phyloP scores from a whole-genome alignment of 2,113 vertebrate species.

The Triplophysa dalaica region DNA sequence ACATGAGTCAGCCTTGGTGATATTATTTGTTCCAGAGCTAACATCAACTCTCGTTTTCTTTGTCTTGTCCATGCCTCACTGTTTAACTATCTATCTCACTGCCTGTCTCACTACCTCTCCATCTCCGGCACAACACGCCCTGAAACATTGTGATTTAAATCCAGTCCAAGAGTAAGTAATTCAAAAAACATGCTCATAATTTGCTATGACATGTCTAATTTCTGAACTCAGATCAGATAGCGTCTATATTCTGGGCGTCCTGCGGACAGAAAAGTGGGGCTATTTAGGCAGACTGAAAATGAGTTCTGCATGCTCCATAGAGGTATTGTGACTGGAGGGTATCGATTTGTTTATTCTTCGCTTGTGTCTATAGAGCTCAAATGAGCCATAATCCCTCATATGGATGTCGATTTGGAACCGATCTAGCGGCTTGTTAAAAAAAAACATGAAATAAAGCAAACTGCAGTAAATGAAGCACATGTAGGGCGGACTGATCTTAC shows the following conservation, averaged over 20 bases:
- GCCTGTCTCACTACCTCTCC: no score
- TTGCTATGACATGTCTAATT: conserved; percentile 83
- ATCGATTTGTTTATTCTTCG: conserved; percentile 46
- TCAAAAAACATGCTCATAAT: conserved; percentile 80
- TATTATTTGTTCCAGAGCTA: conserved; percentile 83
- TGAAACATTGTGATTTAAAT: no score
- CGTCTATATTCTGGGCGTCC: conserved; percentile 67
- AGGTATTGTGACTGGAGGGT: conserved; percentile 50
- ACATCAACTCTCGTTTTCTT: conserved; percentile 64
- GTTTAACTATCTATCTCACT: neutral
- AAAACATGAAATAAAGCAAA: conserved; percentile 36
- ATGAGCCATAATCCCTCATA: conserved; percentile 52
- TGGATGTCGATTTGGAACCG: conserved; percentile 38
- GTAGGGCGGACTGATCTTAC: neutral
- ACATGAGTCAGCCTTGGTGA: conserved; percentile 77
- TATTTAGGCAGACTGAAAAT: conserved; percentile 57
- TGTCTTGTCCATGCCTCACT: conserved; percentile 46
- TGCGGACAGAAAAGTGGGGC: conserved; percentile 53
- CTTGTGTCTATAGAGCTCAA: conserved; percentile 49
- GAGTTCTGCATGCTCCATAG: conserved; percentile 55
- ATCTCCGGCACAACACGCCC: no score
- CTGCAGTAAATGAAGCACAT: neutral
- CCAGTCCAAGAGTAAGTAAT: conserved; percentile 75
- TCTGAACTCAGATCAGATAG: conserved; percentile 79
- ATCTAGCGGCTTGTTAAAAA: conserved; percentile 36